These are phyloP conservation scores for Ceratosolen fusciceps DNA, from an alignment of 1,140 invertebrate species.

Conservation along the genomic window DNA sequence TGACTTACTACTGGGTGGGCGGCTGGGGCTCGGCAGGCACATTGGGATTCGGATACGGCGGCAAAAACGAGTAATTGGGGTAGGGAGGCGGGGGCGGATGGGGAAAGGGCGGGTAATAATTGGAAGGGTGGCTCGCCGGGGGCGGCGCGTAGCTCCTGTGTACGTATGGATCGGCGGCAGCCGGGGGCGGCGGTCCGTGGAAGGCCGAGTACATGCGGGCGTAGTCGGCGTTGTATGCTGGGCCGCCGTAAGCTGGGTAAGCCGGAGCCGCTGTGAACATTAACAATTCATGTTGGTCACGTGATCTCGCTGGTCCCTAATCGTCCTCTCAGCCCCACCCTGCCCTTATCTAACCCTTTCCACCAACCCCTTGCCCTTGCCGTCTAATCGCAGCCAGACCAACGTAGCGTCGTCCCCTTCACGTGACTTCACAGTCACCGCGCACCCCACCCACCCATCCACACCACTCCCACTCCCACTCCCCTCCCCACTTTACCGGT, in stretches of 20 bases:
- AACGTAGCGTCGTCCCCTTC: too few species aligned
- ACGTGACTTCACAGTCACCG: too few species aligned
- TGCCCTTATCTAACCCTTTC: too few species aligned
- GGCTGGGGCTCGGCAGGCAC: conserved; percentile 67
- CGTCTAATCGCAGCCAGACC: too few species aligned
- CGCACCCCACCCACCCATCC: too few species aligned
- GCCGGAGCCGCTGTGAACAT: conserved; percentile 60
- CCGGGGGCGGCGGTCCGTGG: conserved; percentile 66
- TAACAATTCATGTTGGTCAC: not conserved
- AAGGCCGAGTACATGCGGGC: conserved; percentile 71
- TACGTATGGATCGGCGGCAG: conserved; percentile 66
- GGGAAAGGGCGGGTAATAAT: conserved; percentile 68
- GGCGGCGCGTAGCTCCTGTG: conserved; percentile 65
- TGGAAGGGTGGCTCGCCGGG: conserved; percentile 62
- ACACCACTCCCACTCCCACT: too few species aligned
- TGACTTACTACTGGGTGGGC: conserved; percentile 62
- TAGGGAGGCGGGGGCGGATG: conserved; percentile 69
- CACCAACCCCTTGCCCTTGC: too few species aligned
- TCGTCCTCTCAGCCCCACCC: too few species aligned
- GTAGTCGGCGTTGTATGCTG: conserved; percentile 68
- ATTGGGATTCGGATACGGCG: conserved; percentile 67
- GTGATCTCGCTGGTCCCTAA: too few species aligned
- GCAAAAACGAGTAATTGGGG: conserved; percentile 69
- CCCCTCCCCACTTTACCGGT: too few species aligned
- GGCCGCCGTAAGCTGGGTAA: conserved; percentile 64